Conservation (phyloP, 2,113 vertebrate species). For the Abramis brama region DNA sequence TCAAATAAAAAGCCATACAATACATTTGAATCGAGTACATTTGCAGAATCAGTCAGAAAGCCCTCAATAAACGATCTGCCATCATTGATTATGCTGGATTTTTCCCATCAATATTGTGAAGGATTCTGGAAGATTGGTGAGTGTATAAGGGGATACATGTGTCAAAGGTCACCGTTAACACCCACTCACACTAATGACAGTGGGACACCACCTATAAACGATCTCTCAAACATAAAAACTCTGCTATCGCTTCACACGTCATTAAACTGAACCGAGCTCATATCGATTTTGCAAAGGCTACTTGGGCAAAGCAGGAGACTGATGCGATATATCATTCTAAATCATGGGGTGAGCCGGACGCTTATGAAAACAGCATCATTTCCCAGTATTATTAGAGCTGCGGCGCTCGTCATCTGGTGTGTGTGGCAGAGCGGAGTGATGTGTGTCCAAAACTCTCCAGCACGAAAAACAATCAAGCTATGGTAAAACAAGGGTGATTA, state of each 20-base stretch:
- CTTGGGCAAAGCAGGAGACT: constrained; percentile 61
- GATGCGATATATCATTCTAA: constrained; percentile 66
- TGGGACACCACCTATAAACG: neutral
- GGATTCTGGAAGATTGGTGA: neutral
- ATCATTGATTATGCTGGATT: constrained; percentile 8
- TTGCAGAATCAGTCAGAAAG: neutral
- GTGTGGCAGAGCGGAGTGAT: constrained; percentile 63
- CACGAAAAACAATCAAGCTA: neutral
- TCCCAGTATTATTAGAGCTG: constrained; percentile 38
- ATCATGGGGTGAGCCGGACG: constrained; percentile 58
- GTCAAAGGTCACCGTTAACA: constrained; percentile 24
- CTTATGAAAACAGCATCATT: constrained; percentile 51
- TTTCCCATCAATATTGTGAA: neutral
- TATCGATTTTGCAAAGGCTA: constrained; percentile 70
- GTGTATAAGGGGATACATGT: neutral
- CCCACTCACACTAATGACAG: neutral
- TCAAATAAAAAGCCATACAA: neutral
- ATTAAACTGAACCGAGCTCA: constrained; percentile 70
- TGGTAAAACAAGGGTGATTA: constrained; percentile 6
- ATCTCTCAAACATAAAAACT: constrained; percentile 63
- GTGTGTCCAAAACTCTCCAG: constrained; percentile 60
- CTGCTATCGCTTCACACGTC: constrained; percentile 67
- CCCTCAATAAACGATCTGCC: neutral
- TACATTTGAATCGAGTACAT: neutral
- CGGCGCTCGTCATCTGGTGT: constrained; percentile 60